Evolutionary conservation across 2,888 invertebrate genomes (phyloP).

Genomic region (Podabrus alpinus): DNA sequence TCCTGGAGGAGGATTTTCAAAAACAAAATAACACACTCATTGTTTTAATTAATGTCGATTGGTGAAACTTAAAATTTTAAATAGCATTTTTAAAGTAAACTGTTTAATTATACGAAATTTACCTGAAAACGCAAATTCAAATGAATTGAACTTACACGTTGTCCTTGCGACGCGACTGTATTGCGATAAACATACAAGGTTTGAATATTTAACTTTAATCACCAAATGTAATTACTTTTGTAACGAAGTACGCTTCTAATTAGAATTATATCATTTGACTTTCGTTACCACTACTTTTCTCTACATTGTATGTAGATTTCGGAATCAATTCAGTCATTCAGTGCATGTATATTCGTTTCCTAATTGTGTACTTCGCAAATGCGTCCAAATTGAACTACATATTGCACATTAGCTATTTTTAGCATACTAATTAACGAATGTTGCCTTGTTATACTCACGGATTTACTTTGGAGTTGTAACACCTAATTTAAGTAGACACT

Average conservation of each 20-base stretch:
- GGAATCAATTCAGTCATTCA: not conserved
- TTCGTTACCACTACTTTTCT: not conserved
- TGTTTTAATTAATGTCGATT: not conserved
- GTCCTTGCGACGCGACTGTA: not conserved
- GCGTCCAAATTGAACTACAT: not conserved
- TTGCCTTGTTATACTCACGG: not conserved
- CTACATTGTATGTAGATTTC: not conserved
- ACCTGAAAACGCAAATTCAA: not conserved
- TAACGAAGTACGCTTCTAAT: not conserved
- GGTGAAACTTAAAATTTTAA: not conserved
- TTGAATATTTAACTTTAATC: not conserved
- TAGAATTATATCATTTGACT: not conserved
- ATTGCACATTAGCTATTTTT: not conserved
- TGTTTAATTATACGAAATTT: not conserved
- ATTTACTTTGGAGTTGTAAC: not conserved
- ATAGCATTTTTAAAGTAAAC: not conserved
- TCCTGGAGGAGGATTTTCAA: not conserved
- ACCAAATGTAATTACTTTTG: not conserved
- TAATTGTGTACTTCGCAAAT: not conserved
- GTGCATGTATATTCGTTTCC: not conserved
- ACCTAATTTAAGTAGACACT: not conserved
- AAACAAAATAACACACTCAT: not conserved
- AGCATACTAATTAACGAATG: not conserved
- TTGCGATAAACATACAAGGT: not conserved
- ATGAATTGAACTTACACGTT: not conserved